Evolutionary conservation across 2,113 vertebrate species (phyloP).

Genomic region (Macquaria australasica): DNA sequence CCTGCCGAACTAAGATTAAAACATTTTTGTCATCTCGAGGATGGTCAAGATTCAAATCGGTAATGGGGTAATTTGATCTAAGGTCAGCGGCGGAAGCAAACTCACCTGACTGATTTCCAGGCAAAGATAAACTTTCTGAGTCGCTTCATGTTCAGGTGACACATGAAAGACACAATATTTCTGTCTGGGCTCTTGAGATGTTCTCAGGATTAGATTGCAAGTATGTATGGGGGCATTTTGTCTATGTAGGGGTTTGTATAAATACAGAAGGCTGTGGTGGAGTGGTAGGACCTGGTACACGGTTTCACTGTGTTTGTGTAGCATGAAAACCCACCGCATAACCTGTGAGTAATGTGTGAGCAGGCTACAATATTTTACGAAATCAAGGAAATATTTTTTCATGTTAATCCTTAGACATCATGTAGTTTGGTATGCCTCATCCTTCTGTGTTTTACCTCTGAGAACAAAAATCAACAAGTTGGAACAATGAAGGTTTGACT

Average conservation of each 20-base stretch:
- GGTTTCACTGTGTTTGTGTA: background rate
- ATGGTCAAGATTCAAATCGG: background rate
- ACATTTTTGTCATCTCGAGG: background rate
- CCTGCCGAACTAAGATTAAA: conserved; percentile 4
- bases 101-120: conserved; percentile 17
- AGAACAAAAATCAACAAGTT: background rate
- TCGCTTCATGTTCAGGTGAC: conserved; percentile 22
- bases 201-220: conserved; percentile 34
- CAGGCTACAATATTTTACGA: background rate
- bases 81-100: background rate
- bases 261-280: background rate
- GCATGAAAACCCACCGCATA: background rate
- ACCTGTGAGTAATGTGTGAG: background rate
- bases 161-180: conserved; percentile 27
- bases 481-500: conserved; percentile 25
- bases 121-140: conserved; percentile 11
- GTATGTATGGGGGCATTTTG: conserved; percentile 29
- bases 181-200: conserved; percentile 22
- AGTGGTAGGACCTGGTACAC: conserved; percentile 25
- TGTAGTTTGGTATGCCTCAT: background rate
- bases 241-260: conserved; percentile 7
- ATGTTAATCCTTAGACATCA: background rate
- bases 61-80: conserved; percentile 27
- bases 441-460: background rate
- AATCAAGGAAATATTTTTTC: background rate